These are phyloP conservation scores for Cavia aperea DNA, from an alignment of 2,113 vertebrate genomes.

Conservation along the genomic window DNA sequence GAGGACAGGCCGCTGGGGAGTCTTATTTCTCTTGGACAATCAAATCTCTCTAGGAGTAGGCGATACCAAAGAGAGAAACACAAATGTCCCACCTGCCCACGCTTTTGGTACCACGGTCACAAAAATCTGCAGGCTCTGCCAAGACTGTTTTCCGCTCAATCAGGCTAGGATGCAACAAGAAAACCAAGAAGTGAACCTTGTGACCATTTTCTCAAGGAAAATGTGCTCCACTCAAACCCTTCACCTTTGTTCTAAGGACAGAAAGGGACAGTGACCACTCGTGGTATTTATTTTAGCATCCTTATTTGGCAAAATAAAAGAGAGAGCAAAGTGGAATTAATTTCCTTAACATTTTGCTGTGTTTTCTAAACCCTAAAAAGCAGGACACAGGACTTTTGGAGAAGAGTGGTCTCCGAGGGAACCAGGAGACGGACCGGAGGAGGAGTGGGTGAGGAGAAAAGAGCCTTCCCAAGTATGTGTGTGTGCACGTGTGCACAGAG, in stretches of 20 bases:
- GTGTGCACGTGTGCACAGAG: neutral
- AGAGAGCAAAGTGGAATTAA: neutral
- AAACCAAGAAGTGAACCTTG: neutral
- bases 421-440: accelerated
- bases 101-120: neutral
- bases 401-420: neutral
- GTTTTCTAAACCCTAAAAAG: neutral
- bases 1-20: neutral
- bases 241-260: neutral
- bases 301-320: neutral
- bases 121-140: neutral
- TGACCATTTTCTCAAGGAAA: neutral
- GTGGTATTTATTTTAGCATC: neutral
- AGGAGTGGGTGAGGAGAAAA: neutral
- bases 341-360: neutral
- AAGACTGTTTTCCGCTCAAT: neutral
- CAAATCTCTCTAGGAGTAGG: neutral
- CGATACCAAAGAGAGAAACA: neutral
- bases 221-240: neutral
- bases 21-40: neutral
- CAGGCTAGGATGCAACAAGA: neutral
- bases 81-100: neutral
- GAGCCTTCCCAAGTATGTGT: neutral
- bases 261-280: neutral
- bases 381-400: neutral